Conservation (phyloP, 1,140 invertebrate species). For the Copidosoma floridanum region DNA sequence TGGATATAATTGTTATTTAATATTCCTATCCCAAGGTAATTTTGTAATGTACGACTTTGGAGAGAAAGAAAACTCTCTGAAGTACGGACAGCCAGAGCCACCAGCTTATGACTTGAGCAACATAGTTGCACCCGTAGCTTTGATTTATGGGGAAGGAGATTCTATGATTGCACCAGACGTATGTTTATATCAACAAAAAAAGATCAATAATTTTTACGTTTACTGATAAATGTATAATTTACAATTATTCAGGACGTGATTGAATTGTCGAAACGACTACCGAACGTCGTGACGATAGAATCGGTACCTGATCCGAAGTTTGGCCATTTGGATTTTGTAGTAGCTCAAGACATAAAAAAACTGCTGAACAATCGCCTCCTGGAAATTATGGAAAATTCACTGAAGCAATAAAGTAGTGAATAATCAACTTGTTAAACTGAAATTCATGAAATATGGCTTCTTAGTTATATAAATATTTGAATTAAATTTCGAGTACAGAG, state of each 20-base stretch:
- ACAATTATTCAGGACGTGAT: constrained; percentile 22
- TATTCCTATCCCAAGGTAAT: too few relatives aligned
- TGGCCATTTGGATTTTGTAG: constrained; percentile 49
- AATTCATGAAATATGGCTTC: too few relatives aligned
- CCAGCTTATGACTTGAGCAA: constrained; percentile 59
- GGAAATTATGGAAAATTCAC: constrained; percentile 19
- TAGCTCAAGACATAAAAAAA: constrained; percentile 38
- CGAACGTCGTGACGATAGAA: constrained; percentile 34
- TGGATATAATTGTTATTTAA: background rate
- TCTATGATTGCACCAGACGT: constrained; percentile 49
- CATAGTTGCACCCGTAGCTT: constrained; percentile 58
- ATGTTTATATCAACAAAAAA: background rate
- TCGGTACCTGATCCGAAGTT: constrained; percentile 39
- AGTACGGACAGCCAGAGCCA: constrained; percentile 56
- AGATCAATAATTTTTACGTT: too few relatives aligned
- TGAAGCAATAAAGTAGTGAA: background rate
- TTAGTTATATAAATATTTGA: too few relatives aligned
- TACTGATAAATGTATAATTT: too few relatives aligned
- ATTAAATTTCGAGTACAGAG: too few relatives aligned
- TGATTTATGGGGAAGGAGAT: constrained; percentile 62
- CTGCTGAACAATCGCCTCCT: constrained; percentile 38
- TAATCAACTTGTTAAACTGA: background rate
- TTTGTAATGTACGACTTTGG: constrained; percentile 54
- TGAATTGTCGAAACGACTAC: constrained; percentile 28
- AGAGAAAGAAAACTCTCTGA: constrained; percentile 50